phyloP scores from a whole-genome alignment of 2,797 vertebrate species.

The Adrianichthys oophorus region DNA sequence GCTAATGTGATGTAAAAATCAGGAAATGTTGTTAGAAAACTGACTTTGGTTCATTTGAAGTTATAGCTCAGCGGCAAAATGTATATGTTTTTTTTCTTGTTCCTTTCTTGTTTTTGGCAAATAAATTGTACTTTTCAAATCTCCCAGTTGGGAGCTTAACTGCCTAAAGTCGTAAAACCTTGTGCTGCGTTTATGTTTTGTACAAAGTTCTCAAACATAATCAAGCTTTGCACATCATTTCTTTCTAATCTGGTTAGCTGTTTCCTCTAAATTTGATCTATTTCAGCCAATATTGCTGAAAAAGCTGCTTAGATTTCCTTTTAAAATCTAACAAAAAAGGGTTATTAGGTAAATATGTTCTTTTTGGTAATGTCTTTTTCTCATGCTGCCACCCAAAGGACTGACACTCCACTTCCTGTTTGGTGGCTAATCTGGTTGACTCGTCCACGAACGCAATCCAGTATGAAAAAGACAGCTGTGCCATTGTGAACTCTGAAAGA shows the following conservation, averaged over 20 bases:
- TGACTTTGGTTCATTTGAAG: too few relatives aligned
- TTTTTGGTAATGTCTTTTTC: not conserved
- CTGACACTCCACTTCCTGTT: conserved; percentile 81
- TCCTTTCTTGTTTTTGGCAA: too few relatives aligned
- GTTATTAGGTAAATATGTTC: not conserved
- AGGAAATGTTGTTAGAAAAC: too few relatives aligned
- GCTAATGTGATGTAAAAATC: too few relatives aligned
- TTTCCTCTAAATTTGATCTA: not conserved
- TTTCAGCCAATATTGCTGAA: not conserved
- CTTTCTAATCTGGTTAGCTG: not conserved
- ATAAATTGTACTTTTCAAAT: too few relatives aligned
- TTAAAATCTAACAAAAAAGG: not conserved
- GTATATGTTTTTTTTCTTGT: too few relatives aligned
- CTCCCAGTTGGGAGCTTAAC: too few relatives aligned
- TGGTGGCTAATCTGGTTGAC: conserved; percentile 87
- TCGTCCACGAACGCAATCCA: conserved; percentile 87
- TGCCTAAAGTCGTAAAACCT: too few relatives aligned
- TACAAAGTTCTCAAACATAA: too few relatives aligned
- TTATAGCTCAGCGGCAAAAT: too few relatives aligned
- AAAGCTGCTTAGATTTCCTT: too few relatives aligned
- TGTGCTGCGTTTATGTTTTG: too few relatives aligned
- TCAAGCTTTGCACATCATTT: not conserved
- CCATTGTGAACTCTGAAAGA: conserved; percentile 85
- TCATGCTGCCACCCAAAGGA: conserved; percentile 86
- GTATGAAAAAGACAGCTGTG: conserved; percentile 79